Evolutionary conservation across 2,113 vertebrate species (phyloP), one percentile per base, ranked within the genome.

Genomic region (Lycocorax pyrrhopterus): DNA sequence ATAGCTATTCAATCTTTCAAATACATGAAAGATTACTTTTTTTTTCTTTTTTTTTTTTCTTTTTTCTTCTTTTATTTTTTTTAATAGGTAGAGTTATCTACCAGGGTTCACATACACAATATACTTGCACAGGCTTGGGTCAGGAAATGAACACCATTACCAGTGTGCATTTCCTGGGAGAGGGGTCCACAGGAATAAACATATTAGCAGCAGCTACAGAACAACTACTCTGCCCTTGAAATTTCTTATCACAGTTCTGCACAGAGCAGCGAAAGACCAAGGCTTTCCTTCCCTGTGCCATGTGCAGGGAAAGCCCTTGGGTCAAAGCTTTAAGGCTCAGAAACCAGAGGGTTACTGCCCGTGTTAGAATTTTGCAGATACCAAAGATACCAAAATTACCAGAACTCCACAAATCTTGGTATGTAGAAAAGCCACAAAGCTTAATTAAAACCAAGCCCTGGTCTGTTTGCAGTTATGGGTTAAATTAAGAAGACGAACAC

Each of bases 1-100:
- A 95, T 88, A 81, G 92, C 83, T 93, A 96, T 92, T 96, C 87
- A 93, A 23, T 63, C 68, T 90, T 87, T 77, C 51, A 92, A 91
- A 86, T 15, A 80, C 43, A 90, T 51, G 32, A 88, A 88, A 90
- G 27, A 80, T 32, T 23, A 37, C 16, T 64, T 27, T 25, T 7
- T 7, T 3, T 5, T 2, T 8, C 10, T 6, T 26, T n/a, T 9
- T 3, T 8, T 9, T 0, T 26, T 2, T 32, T 32, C 6, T 23
- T 13, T 9, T 7, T 39, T 39, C 39, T 39, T 39, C 12, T 8
- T 6, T 16, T 9, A 21, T 37, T 33, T 64, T 82, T 90, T 76
- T 63, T 27, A 55, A 29, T 17, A 79, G 43, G 32, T 62, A 68
- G 63, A 55, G 7, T 62, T 84, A 49, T 35, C 47, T 72, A 26